Evolutionary conservation across 2,888 invertebrate genomes (phyloP), one percentile per base, ranked within the genome.

Genomic region (Pandemis heparana): DNA sequence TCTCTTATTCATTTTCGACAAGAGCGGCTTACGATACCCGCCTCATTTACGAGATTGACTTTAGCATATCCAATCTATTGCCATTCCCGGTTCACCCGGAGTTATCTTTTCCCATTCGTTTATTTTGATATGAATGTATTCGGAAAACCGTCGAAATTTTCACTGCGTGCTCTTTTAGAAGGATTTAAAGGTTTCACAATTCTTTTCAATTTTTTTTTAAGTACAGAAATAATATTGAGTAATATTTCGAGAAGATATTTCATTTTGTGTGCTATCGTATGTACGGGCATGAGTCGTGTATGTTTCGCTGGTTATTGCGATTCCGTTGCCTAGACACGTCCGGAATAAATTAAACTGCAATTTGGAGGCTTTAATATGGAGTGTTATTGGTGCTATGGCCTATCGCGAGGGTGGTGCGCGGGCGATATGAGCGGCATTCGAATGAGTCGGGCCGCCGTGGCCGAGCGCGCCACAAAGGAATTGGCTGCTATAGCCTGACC

Each of bases 261-360:
- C 48, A 62, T 63, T 67, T 64, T 14, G 23, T 23, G 23, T 23
- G 70, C 86, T 88, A 89, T 89, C 86, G 87, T 89, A 88, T 86
- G 85, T 80, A 81, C 85, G 82, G 85, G 91, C 90, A 90, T 87
- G 85, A 87, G 83, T 84, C 87, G 87, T 87, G 92, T 91, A 91
- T 92, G 92, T 94, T 92, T 90, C 87, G 84, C 85, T 85, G 75
- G 92, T 92, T 94, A 93, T 92, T 93, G 89, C 92, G 89, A 92
- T 91, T 91, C 90, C 88, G 90, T 91, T 92, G 91, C 92, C 89
- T 92, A 90, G 91, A 93, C 94, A 94, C 94, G 94, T 89, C 82
- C 91, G 83, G 94, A 92, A 94, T 94, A 94, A 92, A 93, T 94
- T 93, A 92, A 93, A 93, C 88, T 92, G 91, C 92, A 92, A 92